Percentiles rank a stretch among this genome's conserved stretches.
These are phyloP conservation scores for Oncorhynchus mykiss DNA, from an alignment of 2,113 vertebrate species.

Conservation along the genomic window DNA sequence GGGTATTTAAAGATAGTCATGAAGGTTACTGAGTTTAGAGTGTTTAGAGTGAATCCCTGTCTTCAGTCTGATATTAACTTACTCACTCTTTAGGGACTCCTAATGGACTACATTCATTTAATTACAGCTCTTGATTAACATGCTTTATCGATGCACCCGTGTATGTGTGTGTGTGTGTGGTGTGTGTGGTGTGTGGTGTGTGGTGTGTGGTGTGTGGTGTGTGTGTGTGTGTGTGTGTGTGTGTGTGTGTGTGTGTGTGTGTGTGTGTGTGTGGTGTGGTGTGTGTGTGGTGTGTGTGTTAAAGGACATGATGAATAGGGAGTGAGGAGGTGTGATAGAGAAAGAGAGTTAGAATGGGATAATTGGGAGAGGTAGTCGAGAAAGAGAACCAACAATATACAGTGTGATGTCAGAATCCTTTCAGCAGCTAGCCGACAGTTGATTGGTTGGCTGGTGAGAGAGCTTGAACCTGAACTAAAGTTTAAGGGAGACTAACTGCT, in stretches of 20 bases:
- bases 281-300: conserved; percentile 34
- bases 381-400: conserved; percentile 63
- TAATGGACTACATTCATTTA: conserved; percentile 34
- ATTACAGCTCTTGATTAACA: conserved; percentile 51
- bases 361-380: conserved; percentile 11
- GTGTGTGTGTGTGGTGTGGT: background rate
- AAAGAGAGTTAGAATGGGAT: conserved; percentile 17
- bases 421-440: conserved; percentile 45
- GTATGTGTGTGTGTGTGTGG: too few relatives aligned
- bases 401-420: conserved; percentile 66
- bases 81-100: too few relatives aligned
- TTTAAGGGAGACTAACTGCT: conserved; percentile 77
- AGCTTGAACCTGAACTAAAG: conserved; percentile 72
- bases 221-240: too few relatives aligned
- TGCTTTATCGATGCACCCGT: conserved; percentile 28
- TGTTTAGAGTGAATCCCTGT: too few relatives aligned
- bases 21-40: too few relatives aligned
- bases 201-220: conserved; percentile 31
- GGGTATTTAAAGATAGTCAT: too few relatives aligned
- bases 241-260: too few relatives aligned
- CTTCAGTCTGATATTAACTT: too few relatives aligned
- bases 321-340: conserved; percentile 27
- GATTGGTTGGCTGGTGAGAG: conserved; percentile 62
- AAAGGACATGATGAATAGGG: conserved; percentile 51
- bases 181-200: conserved; percentile 24